A percentile compares a stretch with the other conserved stretches of the same genome.
Conservation (phyloP, 2,797 vertebrate species). For the Gouania willdenowi region DNA sequence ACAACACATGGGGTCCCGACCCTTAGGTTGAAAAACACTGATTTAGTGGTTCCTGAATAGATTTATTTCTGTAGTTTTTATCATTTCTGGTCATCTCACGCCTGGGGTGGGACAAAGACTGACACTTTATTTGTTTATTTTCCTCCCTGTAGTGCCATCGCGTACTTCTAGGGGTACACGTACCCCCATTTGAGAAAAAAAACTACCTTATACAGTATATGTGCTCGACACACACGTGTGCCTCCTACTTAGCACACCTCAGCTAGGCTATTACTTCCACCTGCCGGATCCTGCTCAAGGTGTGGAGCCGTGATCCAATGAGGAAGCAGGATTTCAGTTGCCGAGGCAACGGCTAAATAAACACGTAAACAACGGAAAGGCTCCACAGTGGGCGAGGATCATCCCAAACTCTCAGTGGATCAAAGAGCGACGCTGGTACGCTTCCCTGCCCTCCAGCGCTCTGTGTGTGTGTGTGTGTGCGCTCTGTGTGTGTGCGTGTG, state of each 20-base stretch:
- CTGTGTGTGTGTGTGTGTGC: slow-evolving; percentile 27
- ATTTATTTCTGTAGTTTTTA: too few species aligned
- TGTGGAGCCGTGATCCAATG: slow-evolving; percentile 21
- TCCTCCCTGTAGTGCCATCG: too few species aligned
- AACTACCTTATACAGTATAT: too few species aligned
- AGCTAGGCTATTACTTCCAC: slow-evolving; percentile 53
- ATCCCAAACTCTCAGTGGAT: slow-evolving; percentile 68
- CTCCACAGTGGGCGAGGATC: slow-evolving; percentile 51
- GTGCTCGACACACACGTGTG: slow-evolving; percentile 39
- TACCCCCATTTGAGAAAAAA: too few species aligned
- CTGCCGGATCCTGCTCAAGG: slow-evolving; percentile 42
- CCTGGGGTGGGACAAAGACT: too few species aligned
- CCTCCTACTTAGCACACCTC: slow-evolving; percentile 59
- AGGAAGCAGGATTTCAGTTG: slow-evolving; percentile 38
- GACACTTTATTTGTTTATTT: too few species aligned
- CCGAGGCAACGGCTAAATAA: slow-evolving; percentile 64
- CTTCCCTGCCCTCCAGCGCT: slow-evolving; percentile 51
- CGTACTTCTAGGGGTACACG: too few species aligned
- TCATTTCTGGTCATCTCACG: too few species aligned
- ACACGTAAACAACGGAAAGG: slow-evolving; percentile 56
- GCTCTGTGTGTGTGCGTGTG: too few species aligned
- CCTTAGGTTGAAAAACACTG: too few species aligned
- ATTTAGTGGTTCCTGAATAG: too few species aligned
- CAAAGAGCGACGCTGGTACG: slow-evolving; percentile 65
- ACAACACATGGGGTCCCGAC: too few species aligned